Base-by-base conservation (phyloP, 2,113 vertebrate species). In the Vicugna pacos region DNA sequence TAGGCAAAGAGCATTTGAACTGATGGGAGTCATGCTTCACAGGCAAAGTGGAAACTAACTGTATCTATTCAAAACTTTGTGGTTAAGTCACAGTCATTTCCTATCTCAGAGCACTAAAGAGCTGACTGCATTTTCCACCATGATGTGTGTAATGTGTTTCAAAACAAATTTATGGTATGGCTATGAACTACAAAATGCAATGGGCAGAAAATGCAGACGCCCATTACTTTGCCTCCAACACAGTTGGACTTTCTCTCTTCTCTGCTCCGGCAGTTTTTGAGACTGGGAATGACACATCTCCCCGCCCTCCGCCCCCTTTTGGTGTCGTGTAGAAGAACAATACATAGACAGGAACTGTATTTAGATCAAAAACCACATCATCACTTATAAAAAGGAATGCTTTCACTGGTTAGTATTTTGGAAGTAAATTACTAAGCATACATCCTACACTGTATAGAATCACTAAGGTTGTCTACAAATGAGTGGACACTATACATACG, bases 181-280 rank as follows among this genome's bases (percentile, higher is more conserved):
- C 24, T 91, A 87, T 65, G 52, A 91, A 96, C n/a, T 89, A 69
- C 89, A 96, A 91, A 94, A 86, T 46, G 77, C 76, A 91, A 92
- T 89, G 82, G 77, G 75, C 93, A 96, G 97, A 96, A 97, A 96
- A 96, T 87, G 69, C 79, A 89, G 77, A 95, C 26, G 4, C 72
- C 93, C 28, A 54, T 96, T 89, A 92, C 84, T 96, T 91, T 91
- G 50, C 56, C 77, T 87, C 86, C 77, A 80, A 96, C 73, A 75
- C 46, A 91, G 8, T 85, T 95, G 52, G 79, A 95, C 83, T 80
- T 89, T 83, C 60, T 93, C n/a, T 89, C 8, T 67, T 94, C 54
- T 11, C 93, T 80, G 9, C 56, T 90, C 58, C 30, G 46, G 54
- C 72, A 54, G 72, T 15, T 10, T 86, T 86, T 81, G 88, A 93